A percentile compares a stretch with the other conserved stretches of the same genome.
Evolutionary conservation across 2,888 invertebrate genomes (phyloP).

Genomic region (Drosophila maculinotata): DNA sequence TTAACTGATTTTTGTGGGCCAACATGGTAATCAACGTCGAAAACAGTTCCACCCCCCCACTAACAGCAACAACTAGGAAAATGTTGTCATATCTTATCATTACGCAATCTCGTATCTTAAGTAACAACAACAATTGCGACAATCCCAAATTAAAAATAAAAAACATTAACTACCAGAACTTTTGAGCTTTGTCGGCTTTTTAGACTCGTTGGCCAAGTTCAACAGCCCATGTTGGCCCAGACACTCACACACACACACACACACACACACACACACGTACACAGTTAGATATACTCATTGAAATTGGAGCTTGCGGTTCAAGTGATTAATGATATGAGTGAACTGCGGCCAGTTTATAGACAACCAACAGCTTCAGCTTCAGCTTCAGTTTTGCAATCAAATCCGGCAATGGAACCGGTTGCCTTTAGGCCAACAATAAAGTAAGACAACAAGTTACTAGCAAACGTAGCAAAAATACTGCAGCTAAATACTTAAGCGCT

Average conservation of each 20-base stretch:
- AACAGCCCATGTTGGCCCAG: constrained; percentile 29
- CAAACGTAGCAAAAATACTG: constrained; percentile 4
- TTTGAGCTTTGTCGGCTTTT: constrained; percentile 29
- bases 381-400: constrained; percentile 48
- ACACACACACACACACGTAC: not conserved
- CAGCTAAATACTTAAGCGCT: constrained; percentile 23
- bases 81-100: constrained; percentile 33
- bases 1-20: not conserved
- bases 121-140: constrained; percentile 27
- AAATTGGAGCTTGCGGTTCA: constrained; percentile 28
- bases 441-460: not conserved
- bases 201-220: constrained; percentile 42
- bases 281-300: constrained; percentile 1
- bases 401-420: constrained; percentile 51
- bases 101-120: constrained; percentile 21
- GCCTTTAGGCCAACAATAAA: constrained; percentile 23
- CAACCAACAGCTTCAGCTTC: constrained; percentile 37
- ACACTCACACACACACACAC: constrained; percentile 8
- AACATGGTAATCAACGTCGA: constrained; percentile 4
- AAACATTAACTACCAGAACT: constrained; percentile 28
- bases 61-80: constrained; percentile 6
- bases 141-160: constrained; percentile 4
- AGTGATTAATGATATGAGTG: constrained; percentile 24
- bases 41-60: too few relatives aligned
- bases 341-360: not conserved